Percentiles rank a stretch among this genome's conserved stretches.
phyloP scores from a whole-genome alignment of 30 jellyfish, hydroid and myxozoan genomes.

The Aurelia aurita region DNA sequence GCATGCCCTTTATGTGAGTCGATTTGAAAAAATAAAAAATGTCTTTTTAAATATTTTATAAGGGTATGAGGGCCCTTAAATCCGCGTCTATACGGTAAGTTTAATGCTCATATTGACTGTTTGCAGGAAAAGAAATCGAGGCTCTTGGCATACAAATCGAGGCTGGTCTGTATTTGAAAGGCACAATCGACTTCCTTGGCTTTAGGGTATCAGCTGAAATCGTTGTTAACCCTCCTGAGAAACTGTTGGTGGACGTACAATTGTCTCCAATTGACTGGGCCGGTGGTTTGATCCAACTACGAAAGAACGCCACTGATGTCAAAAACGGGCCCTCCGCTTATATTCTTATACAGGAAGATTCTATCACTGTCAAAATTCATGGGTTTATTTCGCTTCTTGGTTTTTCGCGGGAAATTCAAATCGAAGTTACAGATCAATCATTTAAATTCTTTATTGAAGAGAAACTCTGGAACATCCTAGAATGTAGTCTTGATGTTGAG shows the following conservation, averaged over 20 bases:
- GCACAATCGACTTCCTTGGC: conserved; percentile 49
- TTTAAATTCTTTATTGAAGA: conserved; percentile 26
- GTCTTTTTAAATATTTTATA: not conserved
- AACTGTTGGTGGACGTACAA: conserved; percentile 30
- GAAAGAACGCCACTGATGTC: conserved; percentile 16
- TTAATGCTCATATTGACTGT: not conserved
- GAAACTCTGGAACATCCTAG: conserved; percentile 14
- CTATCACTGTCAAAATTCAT: conserved; percentile 42
- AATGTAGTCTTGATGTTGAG: not conserved
- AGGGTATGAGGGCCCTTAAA: not conserved
- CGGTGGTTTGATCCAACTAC: conserved; percentile 39
- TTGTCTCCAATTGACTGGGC: conserved; percentile 66
- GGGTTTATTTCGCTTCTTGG: conserved; percentile 53
- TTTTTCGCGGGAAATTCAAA: not conserved
- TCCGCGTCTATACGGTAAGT: not conserved
- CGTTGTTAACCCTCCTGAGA: conserved; percentile 7
- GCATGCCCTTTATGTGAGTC: no score
- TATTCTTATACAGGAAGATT: not conserved
- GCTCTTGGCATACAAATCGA: conserved; percentile 15
- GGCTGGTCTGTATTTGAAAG: conserved; percentile 51
- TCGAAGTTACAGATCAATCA: conserved; percentile 53
- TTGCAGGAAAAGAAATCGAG: conserved; percentile 20
- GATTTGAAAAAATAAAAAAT: no score
- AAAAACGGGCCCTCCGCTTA: conserved; percentile 46
- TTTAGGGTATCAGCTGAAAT: conserved; percentile 46